Evolutionary conservation across 2,888 invertebrate species (phyloP), one percentile per base, ranked within the genome.

Genomic region (Smittia sp.): DNA sequence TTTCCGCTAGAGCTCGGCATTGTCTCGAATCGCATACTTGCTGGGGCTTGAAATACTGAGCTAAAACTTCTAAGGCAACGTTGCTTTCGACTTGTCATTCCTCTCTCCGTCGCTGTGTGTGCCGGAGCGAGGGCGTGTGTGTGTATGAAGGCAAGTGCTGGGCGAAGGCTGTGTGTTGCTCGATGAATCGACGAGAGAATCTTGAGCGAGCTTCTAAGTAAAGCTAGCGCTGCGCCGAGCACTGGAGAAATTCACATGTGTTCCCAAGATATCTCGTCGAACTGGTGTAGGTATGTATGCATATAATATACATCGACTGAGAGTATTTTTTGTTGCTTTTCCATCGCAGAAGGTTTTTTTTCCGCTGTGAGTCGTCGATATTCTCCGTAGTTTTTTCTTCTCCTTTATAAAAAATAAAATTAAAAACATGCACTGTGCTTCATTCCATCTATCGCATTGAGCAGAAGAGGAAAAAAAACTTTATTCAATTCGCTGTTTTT

Each of bases 31-130:
- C 62, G 22, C 22, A 72, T 62, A 24, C 72, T 38, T 62, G 58
- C 58, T 72, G 72, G 62, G 20, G 1, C 70, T 46, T 15, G 70
- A 70, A n/a, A 27, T 62, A 27, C 27, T 54, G 72, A 72, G 72
- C 72, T 72, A 72, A 72, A 72, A 72, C 62, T 72, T 72, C 72
- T 72, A 72, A 72, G 72, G 72, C 72, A 72, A 72, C 72, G 69
- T 69, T 69, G 69, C 54, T 69, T 72, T 72, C 72, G 62, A 72
- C 72, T 72, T 72, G 72, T 72, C 72, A 72, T 72, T 72, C 52
- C 63, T 32, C 63, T 63, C 38, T 41, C 67, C 1, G 24, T 41
- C 9, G 11, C 66, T 67, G 20, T 41, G 39, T 41, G 27, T 20
- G 18, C n/a, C 2, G 2, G 13, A n/a, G 3, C 27, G 41, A 67